Percentiles rank a stretch among this genome's conserved stretches.
Evolutionary conservation across 2,888 invertebrate genomes (phyloP).

Genomic region (Mamestra brassicae): DNA sequence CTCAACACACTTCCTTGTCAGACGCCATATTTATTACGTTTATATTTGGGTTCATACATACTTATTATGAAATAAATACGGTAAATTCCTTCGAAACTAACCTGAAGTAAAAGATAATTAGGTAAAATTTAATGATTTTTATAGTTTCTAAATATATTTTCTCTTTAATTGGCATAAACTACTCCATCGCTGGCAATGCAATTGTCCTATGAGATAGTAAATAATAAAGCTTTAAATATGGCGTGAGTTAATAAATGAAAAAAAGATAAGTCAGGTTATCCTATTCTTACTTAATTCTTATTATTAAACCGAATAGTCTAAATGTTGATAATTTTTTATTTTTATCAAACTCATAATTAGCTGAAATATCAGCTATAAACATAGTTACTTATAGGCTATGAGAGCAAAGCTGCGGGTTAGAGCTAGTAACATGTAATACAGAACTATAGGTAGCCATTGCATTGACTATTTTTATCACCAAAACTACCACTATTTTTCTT

Average conservation of each 20-base stretch:
- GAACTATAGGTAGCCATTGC: neutral
- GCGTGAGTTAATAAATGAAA: too few relatives aligned
- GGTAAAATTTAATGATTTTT: neutral
- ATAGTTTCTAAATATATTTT: neutral
- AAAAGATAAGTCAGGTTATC: too few relatives aligned
- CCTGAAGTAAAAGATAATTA: neutral
- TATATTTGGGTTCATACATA: neutral
- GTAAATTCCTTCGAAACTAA: neutral
- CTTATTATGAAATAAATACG: neutral
- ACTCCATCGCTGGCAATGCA: neutral
- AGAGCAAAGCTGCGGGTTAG: neutral
- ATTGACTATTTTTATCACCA: neutral
- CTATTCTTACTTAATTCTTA: too few relatives aligned
- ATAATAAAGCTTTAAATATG: too few relatives aligned
- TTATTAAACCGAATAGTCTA: too few relatives aligned
- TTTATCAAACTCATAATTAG: too few relatives aligned
- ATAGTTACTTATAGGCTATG: neutral
- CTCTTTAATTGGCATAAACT: neutral
- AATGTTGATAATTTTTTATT: too few relatives aligned
- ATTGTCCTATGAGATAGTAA: too few relatives aligned
- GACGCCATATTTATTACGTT: neutral
- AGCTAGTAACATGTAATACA: neutral
- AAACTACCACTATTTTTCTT: neutral
- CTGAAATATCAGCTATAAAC: too few relatives aligned
- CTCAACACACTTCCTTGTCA: neutral